These are phyloP conservation scores for Bos indicus DNA, from an alignment of 2,113 vertebrate genomes.

Conservation along the genomic window DNA sequence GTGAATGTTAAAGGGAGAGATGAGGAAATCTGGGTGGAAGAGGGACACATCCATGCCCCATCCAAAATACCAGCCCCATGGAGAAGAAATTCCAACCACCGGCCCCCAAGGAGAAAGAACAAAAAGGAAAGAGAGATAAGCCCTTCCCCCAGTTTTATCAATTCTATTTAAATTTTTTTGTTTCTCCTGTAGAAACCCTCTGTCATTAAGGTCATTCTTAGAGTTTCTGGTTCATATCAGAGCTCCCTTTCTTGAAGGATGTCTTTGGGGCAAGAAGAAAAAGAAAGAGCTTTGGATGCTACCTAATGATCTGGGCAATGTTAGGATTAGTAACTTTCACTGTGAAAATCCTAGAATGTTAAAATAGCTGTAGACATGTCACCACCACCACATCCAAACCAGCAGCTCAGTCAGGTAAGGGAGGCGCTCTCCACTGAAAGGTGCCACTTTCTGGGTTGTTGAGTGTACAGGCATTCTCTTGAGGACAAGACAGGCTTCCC, in stretches of 20 bases:
- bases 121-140: neutral
- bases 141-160: neutral
- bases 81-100: neutral
- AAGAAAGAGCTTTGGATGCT: neutral
- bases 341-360: neutral
- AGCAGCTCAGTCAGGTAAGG: neutral
- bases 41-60: neutral
- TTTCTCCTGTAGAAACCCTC: neutral
- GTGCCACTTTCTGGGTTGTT: neutral
- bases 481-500: neutral
- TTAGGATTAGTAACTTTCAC: neutral
- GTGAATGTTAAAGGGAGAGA: neutral
- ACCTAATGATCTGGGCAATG: neutral
- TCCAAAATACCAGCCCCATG: neutral
- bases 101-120: neutral
- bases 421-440: neutral
- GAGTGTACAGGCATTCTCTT: neutral
- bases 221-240: neutral
- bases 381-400: neutral
- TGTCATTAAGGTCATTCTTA: neutral
- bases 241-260: neutral
- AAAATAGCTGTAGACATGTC: neutral
- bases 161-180: neutral
- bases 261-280: neutral
- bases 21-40: neutral